These are phyloP conservation scores for Lytechinus variegatus DNA, from an alignment of 35 echinoderm and acorn worm genomes.

Conservation along the genomic window DNA sequence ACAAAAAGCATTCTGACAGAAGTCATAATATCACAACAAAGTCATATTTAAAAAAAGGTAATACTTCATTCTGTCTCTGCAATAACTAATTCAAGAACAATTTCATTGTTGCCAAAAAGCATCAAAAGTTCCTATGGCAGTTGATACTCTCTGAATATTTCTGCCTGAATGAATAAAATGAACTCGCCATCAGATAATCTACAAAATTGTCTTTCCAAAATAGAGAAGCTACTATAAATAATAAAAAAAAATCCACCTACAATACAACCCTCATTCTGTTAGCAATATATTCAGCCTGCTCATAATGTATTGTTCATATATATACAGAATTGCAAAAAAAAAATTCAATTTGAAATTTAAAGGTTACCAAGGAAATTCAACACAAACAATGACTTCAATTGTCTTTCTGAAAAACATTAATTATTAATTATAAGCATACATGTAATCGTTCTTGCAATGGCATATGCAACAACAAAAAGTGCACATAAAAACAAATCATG, in stretches of 20 bases:
- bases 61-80: constrained; percentile 1
- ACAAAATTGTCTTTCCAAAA: not conserved
- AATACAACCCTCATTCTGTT: not conserved
- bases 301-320: constrained; percentile 21
- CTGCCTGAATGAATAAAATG: not conserved
- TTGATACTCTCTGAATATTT: not conserved
- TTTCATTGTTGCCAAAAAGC: not conserved
- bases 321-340: constrained; percentile 36
- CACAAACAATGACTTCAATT: not conserved
- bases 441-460: not conserved
- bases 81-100: not conserved
- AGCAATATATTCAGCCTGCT: constrained; percentile 13
- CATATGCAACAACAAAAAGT: not conserved
- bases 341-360: constrained; percentile 32
- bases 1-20: not conserved
- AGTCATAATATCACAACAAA: not conserved
- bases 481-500: not conserved
- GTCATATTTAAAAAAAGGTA: not conserved
- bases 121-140: not conserved
- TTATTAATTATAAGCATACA: not conserved
- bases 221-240: not conserved
- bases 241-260: not conserved
- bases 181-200: no score
- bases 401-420: not conserved
- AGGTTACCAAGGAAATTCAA: not conserved